These are phyloP conservation scores for Steromphala cineraria DNA, from an alignment of 2,888 invertebrate genomes.

Conservation along the genomic window DNA sequence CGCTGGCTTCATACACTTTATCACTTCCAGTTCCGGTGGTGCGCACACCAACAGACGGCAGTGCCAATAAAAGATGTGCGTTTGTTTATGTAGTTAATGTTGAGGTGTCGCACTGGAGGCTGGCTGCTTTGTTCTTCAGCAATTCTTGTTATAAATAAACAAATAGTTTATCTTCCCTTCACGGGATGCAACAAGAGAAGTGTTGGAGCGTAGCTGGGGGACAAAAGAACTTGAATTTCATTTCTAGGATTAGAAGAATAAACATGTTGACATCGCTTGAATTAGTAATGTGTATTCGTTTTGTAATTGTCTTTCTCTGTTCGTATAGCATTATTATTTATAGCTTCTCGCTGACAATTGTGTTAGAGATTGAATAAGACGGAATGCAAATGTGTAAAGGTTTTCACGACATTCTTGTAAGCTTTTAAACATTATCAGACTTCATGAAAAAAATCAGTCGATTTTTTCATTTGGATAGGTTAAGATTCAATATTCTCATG, in stretches of 20 bases:
- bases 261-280: background rate
- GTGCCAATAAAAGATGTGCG: background rate
- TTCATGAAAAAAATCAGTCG: no score
- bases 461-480: no score
- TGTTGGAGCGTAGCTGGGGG: background rate
- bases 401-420: no score
- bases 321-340: background rate
- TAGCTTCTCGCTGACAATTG: no score
- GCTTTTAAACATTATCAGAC: no score
- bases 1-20: background rate
- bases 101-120: background rate
- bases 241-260: background rate
- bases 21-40: background rate
- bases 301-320: background rate
- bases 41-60: background rate
- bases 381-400: no score
- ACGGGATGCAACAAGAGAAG: background rate
- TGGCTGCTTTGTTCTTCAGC: background rate
- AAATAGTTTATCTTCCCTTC: background rate
- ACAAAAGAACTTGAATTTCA: background rate
- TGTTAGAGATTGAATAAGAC: no score
- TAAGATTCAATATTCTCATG: no score
- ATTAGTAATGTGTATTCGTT: background rate
- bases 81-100: slow-evolving; percentile 1
- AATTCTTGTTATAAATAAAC: background rate